Evolutionary conservation across 2,113 vertebrate genomes (phyloP).

Genomic region (Meles meles): DNA sequence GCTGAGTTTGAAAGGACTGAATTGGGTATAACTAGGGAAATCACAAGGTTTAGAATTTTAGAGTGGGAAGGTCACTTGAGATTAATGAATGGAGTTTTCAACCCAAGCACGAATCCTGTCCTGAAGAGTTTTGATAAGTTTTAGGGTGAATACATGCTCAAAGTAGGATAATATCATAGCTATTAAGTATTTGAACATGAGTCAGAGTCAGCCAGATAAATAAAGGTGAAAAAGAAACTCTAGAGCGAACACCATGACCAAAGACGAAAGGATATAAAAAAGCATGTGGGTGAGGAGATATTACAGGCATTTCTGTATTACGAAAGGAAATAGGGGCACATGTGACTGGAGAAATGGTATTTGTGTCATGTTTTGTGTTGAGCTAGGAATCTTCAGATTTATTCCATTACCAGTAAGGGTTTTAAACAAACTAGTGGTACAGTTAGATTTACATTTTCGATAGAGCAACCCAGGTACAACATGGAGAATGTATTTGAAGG

Average conservation of each 20-base stretch:
- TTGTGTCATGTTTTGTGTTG: background rate
- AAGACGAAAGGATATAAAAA: background rate
- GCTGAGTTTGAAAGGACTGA: background rate
- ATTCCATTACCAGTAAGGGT: background rate
- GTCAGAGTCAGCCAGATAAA: background rate
- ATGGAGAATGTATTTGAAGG: background rate
- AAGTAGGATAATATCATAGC: background rate
- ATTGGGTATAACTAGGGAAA: background rate
- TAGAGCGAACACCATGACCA: background rate
- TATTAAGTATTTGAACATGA: background rate
- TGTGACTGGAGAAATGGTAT: background rate
- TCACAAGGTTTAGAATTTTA: background rate
- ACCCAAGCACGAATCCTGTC: background rate
- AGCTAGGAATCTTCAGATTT: background rate
- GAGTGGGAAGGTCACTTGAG: background rate
- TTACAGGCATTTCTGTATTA: background rate
- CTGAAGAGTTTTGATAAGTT: background rate
- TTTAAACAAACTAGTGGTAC: background rate
- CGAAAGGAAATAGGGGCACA: background rate
- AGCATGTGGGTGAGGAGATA: rapidly evolving
- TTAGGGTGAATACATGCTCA: background rate
- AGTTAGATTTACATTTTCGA: background rate
- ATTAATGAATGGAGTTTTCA: background rate
- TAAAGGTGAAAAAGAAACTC: background rate
- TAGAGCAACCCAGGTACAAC: background rate